A percentile compares a stretch with the other conserved stretches of the same genome.
phyloP scores from a whole-genome alignment of 2,888 invertebrate genomes.

The Apamea monoglypha region DNA sequence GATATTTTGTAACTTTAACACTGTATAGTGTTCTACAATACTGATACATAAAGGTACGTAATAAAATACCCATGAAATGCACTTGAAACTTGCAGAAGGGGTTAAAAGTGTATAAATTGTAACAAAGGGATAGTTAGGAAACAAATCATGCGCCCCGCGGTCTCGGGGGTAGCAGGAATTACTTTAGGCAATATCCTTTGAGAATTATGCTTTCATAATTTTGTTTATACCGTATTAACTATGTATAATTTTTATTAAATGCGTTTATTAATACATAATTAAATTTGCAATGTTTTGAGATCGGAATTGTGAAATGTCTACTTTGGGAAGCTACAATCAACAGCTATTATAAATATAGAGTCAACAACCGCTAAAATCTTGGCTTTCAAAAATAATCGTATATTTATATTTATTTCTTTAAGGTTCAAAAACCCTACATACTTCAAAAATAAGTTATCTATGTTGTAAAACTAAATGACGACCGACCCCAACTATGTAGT shows the following conservation, averaged over 20 bases:
- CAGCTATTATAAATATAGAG: neutral
- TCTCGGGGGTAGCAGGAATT: constrained; percentile 71
- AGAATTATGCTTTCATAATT: constrained; percentile 63
- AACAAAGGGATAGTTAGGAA: constrained; percentile 72
- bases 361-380: neutral
- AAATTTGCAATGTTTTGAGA: constrained; percentile 1
- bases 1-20: neutral
- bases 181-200: constrained; percentile 66
- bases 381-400: too few species aligned
- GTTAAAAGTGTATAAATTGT: constrained; percentile 76
- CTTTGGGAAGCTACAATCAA: neutral
- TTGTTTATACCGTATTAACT: constrained; percentile 45
- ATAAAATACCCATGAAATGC: constrained; percentile 61
- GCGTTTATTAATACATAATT: constrained; percentile 6
- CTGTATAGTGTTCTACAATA: neutral
- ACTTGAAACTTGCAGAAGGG: constrained; percentile 60
- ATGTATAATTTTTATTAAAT: constrained; percentile 15
- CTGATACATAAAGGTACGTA: constrained; percentile 16
- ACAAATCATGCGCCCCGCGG: constrained; percentile 76
- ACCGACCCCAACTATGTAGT: too few species aligned
- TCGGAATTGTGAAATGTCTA: neutral
- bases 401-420: neutral
- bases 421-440: too few species aligned
- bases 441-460: neutral
- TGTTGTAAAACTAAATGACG: neutral